Conservation (phyloP, 1,140 invertebrate species). For the Oncopodura yosiiana region DNA sequence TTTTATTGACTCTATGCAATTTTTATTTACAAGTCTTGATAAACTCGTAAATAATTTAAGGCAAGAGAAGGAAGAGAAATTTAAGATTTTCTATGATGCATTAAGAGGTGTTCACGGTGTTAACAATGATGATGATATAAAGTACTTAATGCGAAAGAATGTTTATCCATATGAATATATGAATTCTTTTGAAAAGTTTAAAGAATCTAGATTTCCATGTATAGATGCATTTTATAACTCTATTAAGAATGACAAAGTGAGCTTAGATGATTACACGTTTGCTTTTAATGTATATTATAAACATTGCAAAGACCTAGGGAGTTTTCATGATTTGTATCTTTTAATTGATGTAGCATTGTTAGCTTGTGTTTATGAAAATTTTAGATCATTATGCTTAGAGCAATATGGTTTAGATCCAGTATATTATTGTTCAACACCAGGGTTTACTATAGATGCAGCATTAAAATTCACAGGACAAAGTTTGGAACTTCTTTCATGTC, state of each 20-base stretch:
- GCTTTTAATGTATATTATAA: conserved; percentile 35
- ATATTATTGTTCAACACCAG: conserved; percentile 36
- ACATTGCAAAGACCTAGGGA: conserved; percentile 31
- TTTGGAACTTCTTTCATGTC: conserved; percentile 34
- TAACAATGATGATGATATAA: too few relatives aligned
- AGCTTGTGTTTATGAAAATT: conserved; percentile 38
- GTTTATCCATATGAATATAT: conserved; percentile 19
- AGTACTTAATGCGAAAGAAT: conserved; percentile 1
- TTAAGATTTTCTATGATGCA: too few relatives aligned
- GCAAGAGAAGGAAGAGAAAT: too few relatives aligned
- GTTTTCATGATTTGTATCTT: conserved; percentile 37
- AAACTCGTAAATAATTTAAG: conserved; percentile 9
- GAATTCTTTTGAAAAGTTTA: conserved; percentile 19
- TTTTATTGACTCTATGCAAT: conserved; percentile 18
- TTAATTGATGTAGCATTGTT: conserved; percentile 28
- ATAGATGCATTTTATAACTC: conserved; percentile 19
- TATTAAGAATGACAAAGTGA: not conserved
- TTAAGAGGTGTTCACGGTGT: too few relatives aligned
- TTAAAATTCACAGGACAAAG: conserved; percentile 29
- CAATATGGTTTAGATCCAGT: conserved; percentile 34
- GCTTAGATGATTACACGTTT: conserved; percentile 32
- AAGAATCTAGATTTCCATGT: conserved; percentile 30
- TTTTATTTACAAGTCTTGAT: not conserved
- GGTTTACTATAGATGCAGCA: conserved; percentile 36
- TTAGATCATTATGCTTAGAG: conserved; percentile 12